phyloP scores from a whole-genome alignment of 2,113 vertebrate genomes.

The Anarhynchus alexandrinus region DNA sequence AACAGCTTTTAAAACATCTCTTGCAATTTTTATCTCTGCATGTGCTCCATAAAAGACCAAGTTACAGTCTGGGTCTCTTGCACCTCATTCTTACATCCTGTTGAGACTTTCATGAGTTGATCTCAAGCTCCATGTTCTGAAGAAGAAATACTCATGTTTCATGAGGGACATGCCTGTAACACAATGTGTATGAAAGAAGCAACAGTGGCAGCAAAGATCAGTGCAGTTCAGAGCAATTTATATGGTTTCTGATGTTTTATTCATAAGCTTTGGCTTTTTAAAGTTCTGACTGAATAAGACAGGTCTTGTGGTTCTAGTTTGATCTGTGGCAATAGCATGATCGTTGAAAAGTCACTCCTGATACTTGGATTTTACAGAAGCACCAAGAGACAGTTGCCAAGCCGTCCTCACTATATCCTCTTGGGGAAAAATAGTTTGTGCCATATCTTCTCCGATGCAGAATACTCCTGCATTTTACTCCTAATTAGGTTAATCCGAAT shows the following conservation, averaged over 20 bases:
- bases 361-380: not conserved
- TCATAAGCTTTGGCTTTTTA: not conserved
- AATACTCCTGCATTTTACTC: not conserved
- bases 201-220: not conserved
- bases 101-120: not conserved
- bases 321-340: not conserved
- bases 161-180: not conserved
- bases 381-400: not conserved
- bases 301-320: not conserved
- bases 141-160: not conserved
- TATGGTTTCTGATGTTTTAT: constrained; percentile 20
- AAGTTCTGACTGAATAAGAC: not conserved
- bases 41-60: not conserved
- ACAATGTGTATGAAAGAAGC: not conserved
- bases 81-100: not conserved
- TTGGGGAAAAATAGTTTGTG: not conserved
- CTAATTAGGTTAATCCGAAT: not conserved
- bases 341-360: not conserved
- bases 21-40: not conserved
- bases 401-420: not conserved
- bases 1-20: not conserved
- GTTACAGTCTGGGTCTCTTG: not conserved
- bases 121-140: not conserved
- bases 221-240: not conserved
- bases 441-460: not conserved